These are phyloP conservation scores for Hybognathus amarus DNA, from an alignment of 2,797 vertebrate species.

Conservation along the genomic window DNA sequence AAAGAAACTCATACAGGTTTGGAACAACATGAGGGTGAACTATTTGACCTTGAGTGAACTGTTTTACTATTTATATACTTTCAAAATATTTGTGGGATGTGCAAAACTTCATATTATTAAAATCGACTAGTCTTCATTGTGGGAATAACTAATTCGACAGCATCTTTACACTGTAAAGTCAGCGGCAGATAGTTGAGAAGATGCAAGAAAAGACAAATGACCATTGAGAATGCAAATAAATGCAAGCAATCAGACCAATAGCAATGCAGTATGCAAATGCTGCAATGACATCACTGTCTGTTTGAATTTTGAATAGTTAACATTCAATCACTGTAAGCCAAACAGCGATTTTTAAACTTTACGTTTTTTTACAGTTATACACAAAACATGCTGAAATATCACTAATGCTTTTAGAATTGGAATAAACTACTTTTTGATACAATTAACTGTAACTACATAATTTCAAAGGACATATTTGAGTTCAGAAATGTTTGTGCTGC, in stretches of 20 bases:
- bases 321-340: background rate
- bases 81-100: background rate
- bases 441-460: background rate
- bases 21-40: background rate
- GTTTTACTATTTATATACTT: no score
- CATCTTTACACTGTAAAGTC: background rate
- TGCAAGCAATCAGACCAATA: background rate
- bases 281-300: background rate
- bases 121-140: background rate
- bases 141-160: no score
- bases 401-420: background rate
- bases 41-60: no score
- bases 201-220: background rate
- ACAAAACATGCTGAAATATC: background rate
- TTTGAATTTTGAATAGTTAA: background rate
- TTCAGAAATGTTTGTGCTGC: constrained; percentile 15
- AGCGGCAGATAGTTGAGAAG: background rate
- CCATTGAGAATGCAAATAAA: background rate
- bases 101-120: background rate
- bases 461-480: constrained; percentile 9
- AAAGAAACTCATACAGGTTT: background rate
- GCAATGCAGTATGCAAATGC: background rate
- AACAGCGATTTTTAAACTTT: background rate
- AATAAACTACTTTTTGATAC: constrained; percentile 4
- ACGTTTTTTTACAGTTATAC: no score